phyloP scores from a whole-genome alignment of 2,113 vertebrate genomes.

The Alexandromys fortis region DNA sequence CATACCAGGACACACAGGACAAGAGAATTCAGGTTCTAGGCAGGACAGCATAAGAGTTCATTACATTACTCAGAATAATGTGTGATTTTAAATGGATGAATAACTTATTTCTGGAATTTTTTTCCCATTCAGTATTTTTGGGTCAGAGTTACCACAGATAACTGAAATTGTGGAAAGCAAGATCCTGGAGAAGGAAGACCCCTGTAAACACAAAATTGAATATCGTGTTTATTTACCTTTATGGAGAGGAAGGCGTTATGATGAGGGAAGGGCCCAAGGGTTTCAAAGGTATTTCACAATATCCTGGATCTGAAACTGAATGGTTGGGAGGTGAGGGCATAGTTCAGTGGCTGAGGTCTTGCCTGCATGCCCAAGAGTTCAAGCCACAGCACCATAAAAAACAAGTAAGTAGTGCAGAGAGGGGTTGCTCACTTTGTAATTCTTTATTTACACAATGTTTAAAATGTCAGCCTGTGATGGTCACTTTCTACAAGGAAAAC shows the following conservation, averaged over 20 bases:
- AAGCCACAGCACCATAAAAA: not conserved
- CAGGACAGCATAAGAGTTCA: not conserved
- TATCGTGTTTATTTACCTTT: not conserved
- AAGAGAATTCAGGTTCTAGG: not conserved
- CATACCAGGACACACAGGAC: not conserved
- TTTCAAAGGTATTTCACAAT: not conserved
- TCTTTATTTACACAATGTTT: not conserved
- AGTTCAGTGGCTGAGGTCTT: no score
- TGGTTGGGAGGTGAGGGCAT: no score
- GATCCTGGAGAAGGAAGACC: not conserved
- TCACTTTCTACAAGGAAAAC: not conserved
- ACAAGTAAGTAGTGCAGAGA: no score
- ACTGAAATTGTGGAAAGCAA: not conserved
- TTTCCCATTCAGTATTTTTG: not conserved
- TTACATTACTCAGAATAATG: not conserved
- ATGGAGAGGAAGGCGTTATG: not conserved
- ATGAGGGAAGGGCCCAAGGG: rapidly evolving
- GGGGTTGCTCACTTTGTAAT: not conserved
- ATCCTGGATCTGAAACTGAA: not conserved
- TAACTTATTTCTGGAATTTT: not conserved
- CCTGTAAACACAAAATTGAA: not conserved
- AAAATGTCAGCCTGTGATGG: not conserved
- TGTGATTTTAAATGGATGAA: not conserved
- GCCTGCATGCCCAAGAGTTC: not conserved
- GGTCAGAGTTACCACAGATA: not conserved